A percentile compares a stretch with the other conserved stretches of the same genome.
phyloP scores from a whole-genome alignment of 2,797 vertebrate genomes.

The Anguilla pacifica region DNA sequence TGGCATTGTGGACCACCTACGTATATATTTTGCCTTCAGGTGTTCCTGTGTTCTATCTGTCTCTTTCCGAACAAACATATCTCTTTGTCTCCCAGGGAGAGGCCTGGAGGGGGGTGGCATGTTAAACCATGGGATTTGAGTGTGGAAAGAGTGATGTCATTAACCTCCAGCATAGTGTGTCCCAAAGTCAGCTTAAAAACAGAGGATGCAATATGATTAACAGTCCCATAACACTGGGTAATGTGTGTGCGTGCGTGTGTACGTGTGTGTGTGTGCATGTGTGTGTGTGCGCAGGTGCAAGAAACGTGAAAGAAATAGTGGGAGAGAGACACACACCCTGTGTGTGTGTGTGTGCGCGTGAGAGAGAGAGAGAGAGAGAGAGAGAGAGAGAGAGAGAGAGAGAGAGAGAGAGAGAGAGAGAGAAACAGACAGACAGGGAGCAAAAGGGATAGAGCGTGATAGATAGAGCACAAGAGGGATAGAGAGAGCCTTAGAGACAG shows the following conservation, averaged over 20 bases:
- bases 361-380: too few species aligned
- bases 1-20: constrained; percentile 36
- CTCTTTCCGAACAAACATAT: constrained; percentile 64
- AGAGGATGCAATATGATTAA: constrained; percentile 37
- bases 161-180: constrained; percentile 63
- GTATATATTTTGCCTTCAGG: constrained; percentile 51
- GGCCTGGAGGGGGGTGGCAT: constrained; percentile 32
- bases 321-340: too few species aligned
- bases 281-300: not conserved
- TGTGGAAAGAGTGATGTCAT: constrained; percentile 67
- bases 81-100: constrained; percentile 54
- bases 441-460: not conserved
- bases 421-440: too few species aligned
- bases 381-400: not conserved
- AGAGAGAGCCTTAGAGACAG: too few species aligned
- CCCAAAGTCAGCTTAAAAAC: constrained; percentile 61
- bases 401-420: not conserved
- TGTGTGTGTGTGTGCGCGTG: not conserved
- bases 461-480: not conserved
- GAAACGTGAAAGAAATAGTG: not conserved
- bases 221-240: constrained; percentile 50
- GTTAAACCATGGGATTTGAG: constrained; percentile 52
- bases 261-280: too few species aligned
- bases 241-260: constrained; percentile 34
- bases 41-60: constrained; percentile 54